phyloP scores from a whole-genome alignment of 2,113 vertebrate species.

The Pelvicachromis taeniatus region DNA sequence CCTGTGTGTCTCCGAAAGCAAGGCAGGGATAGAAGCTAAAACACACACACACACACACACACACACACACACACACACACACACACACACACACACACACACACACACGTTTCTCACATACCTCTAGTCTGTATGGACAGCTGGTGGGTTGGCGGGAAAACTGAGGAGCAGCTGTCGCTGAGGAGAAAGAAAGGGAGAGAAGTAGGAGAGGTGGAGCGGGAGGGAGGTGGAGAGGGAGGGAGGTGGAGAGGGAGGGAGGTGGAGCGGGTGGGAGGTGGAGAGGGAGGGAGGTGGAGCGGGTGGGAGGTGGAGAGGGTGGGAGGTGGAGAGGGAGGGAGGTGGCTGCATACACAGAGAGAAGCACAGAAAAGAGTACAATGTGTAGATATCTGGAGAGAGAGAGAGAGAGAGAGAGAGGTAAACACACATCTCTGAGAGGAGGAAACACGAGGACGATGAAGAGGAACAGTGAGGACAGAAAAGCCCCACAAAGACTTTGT shows the following conservation, averaged over 20 bases:
- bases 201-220: neutral
- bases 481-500: neutral
- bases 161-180: constrained; percentile 46
- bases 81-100: constrained; percentile 4
- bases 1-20: constrained; percentile 15
- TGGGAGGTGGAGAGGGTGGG: neutral
- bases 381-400: neutral
- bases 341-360: neutral
- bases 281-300: neutral
- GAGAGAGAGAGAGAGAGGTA: neutral
- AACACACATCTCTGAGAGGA: neutral
- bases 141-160: constrained; percentile 59
- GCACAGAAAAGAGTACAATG: neutral
- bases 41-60: constrained; percentile 10
- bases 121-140: constrained; percentile 45
- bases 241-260: neutral
- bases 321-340: neutral
- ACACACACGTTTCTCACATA: constrained; percentile 34
- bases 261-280: neutral
- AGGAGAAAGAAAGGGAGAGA: neutral
- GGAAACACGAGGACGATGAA: neutral
- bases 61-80: constrained; percentile 8
- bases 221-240: too few species aligned
- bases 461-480: neutral
- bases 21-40: neutral